Conservation (phyloP, 2,113 vertebrate species). For the Delphinus delphis region DNA sequence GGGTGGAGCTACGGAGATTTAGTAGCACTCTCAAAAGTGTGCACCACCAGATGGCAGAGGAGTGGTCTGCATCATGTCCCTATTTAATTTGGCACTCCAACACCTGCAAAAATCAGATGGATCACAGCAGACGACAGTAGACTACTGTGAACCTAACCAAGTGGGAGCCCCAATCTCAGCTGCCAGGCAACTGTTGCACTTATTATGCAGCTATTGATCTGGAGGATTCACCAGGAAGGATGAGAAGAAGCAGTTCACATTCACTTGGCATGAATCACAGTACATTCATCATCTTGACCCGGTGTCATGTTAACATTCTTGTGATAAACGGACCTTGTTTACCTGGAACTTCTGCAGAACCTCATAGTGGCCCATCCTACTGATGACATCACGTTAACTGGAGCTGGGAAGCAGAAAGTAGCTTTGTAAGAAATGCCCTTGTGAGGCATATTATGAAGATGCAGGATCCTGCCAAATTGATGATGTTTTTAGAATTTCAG, state of each 20-base stretch:
- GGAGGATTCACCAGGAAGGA: background rate
- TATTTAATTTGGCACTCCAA: background rate
- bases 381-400: background rate
- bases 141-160: background rate
- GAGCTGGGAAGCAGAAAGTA: background rate
- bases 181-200: background rate
- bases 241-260: background rate
- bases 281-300: background rate
- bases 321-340: background rate
- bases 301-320: background rate
- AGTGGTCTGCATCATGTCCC: background rate
- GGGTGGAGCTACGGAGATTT: background rate
- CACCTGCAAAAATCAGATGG: background rate
- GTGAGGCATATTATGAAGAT: background rate
- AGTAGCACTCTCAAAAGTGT: background rate
- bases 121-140: background rate
- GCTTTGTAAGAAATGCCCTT: background rate
- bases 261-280: background rate
- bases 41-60: background rate
- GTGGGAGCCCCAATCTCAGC: background rate
- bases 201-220: background rate
- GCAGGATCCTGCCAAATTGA: background rate
- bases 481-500: background rate
- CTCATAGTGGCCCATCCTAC: background rate
- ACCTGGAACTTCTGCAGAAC: background rate